phyloP scores from a whole-genome alignment of 2,113 vertebrate genomes.

The Catagonus wagneri region DNA sequence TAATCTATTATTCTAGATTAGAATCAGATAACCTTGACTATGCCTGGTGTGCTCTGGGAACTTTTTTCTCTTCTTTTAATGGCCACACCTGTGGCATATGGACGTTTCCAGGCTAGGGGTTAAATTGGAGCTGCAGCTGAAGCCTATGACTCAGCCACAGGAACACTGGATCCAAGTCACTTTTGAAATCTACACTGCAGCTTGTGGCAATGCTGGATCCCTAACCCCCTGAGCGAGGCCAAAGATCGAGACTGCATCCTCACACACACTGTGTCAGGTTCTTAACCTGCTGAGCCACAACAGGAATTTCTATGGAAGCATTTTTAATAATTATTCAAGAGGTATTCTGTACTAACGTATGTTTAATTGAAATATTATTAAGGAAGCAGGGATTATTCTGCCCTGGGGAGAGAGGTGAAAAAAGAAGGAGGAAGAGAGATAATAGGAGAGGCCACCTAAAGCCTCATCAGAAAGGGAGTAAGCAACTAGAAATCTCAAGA shows the following conservation, averaged over 20 bases:
- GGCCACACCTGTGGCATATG: too few species aligned
- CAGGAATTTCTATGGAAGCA: background rate
- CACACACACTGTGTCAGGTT: too few species aligned
- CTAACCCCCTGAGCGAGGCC: too few species aligned
- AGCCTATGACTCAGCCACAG: too few species aligned
- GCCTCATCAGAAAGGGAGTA: background rate
- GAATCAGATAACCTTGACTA: background rate
- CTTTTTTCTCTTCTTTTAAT: background rate
- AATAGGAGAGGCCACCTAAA: background rate
- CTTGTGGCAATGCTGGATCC: too few species aligned
- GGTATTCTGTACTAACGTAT: background rate
- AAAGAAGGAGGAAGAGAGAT: background rate
- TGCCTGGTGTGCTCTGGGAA: background rate
- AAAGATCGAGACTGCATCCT: too few species aligned
- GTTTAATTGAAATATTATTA: background rate
- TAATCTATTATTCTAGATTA: too few species aligned
- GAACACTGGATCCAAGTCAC: too few species aligned
- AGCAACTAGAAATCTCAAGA: background rate
- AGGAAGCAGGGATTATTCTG: background rate
- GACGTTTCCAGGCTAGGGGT: too few species aligned
- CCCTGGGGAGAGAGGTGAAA: background rate
- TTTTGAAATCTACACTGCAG: too few species aligned
- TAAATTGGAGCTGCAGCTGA: too few species aligned
- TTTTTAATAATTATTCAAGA: slow-evolving; percentile 6
- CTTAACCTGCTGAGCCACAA: too few species aligned